Evolutionary conservation across 2,888 invertebrate genomes (phyloP).

Genomic region (Caenorhabditis sp.): DNA sequence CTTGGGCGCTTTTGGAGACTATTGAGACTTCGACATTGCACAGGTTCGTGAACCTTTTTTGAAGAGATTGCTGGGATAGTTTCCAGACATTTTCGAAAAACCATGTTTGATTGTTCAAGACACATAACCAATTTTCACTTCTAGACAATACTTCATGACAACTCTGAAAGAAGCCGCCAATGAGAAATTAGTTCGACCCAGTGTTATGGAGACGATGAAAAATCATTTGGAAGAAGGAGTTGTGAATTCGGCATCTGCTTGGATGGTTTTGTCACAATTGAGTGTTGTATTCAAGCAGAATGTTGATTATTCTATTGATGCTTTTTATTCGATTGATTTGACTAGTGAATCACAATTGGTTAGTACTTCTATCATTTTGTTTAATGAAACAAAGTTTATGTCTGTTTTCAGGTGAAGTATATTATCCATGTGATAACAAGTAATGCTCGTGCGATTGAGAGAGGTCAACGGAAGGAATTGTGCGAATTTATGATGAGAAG

Average conservation of each 20-base stretch:
- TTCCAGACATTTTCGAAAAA: neutral
- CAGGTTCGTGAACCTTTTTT: neutral
- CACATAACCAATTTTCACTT: constrained; percentile 4
- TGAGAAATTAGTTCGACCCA: constrained; percentile 13
- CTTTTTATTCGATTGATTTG: constrained; percentile 13
- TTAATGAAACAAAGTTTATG: neutral
- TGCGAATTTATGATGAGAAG: constrained; percentile 4
- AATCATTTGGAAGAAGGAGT: constrained; percentile 2
- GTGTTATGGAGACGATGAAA: constrained; percentile 33
- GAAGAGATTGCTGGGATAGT: neutral
- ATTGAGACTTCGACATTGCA: constrained; percentile 21
- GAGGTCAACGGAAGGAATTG: constrained; percentile 2
- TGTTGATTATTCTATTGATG: constrained; percentile 26
- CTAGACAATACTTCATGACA: constrained; percentile 27
- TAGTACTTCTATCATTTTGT: neutral
- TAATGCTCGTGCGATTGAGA: constrained; percentile 9
- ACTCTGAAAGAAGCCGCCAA: constrained; percentile 28
- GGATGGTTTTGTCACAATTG: constrained; percentile 45
- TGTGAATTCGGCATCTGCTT: constrained; percentile 7
- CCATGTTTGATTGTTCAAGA: too few species aligned
- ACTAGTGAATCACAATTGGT: constrained; percentile 7
- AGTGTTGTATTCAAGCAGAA: constrained; percentile 19
- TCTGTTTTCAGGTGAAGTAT: constrained; percentile 15
- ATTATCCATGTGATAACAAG: constrained; percentile 26
- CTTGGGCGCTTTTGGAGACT: constrained; percentile 29